A percentile compares a stretch with the other conserved stretches of the same genome.
Conservation (phyloP, 2,797 vertebrate species). For the Premnoplex brunnescens region DNA sequence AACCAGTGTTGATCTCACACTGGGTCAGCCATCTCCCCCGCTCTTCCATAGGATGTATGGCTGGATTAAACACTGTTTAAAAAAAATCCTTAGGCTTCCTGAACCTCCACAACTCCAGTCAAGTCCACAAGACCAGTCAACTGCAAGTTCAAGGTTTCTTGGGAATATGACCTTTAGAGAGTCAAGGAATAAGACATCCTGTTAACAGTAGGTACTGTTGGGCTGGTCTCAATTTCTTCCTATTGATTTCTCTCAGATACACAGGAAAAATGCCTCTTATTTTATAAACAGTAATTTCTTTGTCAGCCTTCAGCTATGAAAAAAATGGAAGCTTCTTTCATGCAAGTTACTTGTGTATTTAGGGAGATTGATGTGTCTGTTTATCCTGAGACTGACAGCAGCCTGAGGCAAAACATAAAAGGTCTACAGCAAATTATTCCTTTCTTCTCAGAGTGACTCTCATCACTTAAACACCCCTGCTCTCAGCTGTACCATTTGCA, state of each 20-base stretch:
- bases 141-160: not conserved
- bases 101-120: not conserved
- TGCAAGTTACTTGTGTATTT: not conserved
- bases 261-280: not conserved
- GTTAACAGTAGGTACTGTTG: not conserved
- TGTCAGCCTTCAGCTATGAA: not conserved
- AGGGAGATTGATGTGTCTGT: not conserved
- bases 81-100: not conserved
- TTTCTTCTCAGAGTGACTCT: not conserved
- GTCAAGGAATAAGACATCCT: not conserved
- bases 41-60: not conserved
- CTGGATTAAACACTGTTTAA: not conserved
- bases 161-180: not conserved
- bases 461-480: not conserved
- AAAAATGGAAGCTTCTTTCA: not conserved
- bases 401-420: not conserved
- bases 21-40: not conserved
- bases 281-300: not conserved
- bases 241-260: not conserved
- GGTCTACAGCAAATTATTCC: not conserved
- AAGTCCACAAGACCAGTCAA: not conserved
- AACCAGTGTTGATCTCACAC: not conserved
- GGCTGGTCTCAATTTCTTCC: not conserved
- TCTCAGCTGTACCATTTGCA: not conserved
- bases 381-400: not conserved